Evolutionary conservation across 2,888 invertebrate genomes (phyloP).

Genomic region (Drosophila nr. perissopoda): DNA sequence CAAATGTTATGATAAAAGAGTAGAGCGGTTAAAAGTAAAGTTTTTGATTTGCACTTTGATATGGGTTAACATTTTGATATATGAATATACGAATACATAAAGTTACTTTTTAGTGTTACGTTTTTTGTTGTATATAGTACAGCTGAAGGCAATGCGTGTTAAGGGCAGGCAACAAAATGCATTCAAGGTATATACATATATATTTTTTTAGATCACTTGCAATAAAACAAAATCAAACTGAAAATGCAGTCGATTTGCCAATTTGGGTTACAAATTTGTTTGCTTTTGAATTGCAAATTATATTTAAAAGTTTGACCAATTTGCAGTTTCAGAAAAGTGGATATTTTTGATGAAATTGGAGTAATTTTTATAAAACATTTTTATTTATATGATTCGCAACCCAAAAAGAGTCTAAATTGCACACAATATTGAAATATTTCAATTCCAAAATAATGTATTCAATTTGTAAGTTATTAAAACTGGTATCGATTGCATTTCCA

Average conservation of each 20-base stretch:
- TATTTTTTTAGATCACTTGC: slow-evolving; percentile 20
- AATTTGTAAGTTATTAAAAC: too few species aligned
- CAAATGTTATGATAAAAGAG: slow-evolving; percentile 67
- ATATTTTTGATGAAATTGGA: neutral
- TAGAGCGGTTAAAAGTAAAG: slow-evolving; percentile 51
- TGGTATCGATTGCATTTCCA: slow-evolving; percentile 38
- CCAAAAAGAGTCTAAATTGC: neutral
- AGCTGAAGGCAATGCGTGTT: slow-evolving; percentile 40
- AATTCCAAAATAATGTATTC: neutral
- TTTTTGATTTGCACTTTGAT: slow-evolving; percentile 55
- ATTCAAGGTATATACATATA: slow-evolving; percentile 24
- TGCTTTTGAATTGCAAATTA: slow-evolving; percentile 38
- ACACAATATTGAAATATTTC: neutral
- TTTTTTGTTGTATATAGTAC: slow-evolving; percentile 24
- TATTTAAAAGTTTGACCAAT: slow-evolving; percentile 18
- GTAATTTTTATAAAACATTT: neutral
- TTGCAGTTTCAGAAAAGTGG: slow-evolving; percentile 10
- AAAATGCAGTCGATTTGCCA: slow-evolving; percentile 57
- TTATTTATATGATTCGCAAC: neutral
- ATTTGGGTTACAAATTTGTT: slow-evolving; percentile 33
- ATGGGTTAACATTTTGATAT: slow-evolving; percentile 46
- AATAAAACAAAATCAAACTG: slow-evolving; percentile 41
- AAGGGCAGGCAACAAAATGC: slow-evolving; percentile 48
- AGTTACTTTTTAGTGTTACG: slow-evolving; percentile 12
- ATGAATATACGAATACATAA: slow-evolving; percentile 34